phyloP scores from a whole-genome alignment of 2,888 invertebrate species.

The Adineta ricciae region DNA sequence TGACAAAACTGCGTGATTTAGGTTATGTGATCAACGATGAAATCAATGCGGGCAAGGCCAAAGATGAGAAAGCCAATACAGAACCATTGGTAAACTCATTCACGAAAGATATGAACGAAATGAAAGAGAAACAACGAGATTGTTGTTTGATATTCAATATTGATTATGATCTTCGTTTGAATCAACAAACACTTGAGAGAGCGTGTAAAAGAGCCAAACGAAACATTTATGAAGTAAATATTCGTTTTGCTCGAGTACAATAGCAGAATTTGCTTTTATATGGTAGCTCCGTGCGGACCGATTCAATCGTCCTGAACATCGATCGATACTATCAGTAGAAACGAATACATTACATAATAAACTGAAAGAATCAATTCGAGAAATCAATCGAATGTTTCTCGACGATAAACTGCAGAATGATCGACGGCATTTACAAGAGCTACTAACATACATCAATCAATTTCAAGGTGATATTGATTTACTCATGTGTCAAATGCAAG shows the following conservation, averaged over 20 bases:
- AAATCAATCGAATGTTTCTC: not conserved
- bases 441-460: slow-evolving; percentile 17
- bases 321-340: not conserved
- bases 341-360: not conserved
- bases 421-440: slow-evolving; percentile 11
- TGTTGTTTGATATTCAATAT: slow-evolving; percentile 13
- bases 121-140: not conserved
- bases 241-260: too few species aligned
- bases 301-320: slow-evolving; percentile 15
- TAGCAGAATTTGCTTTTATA: too few species aligned
- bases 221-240: not conserved
- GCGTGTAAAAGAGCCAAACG: slow-evolving; percentile 1
- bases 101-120: not conserved
- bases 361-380: not conserved
- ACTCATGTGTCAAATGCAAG: slow-evolving; percentile 6
- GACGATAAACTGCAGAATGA: not conserved
- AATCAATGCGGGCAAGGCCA: too few species aligned
- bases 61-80: not conserved
- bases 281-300: not conserved
- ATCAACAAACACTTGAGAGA: not conserved
- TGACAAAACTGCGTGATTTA: not conserved
- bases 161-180: not conserved
- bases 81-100: not conserved
- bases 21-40: not conserved
- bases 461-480: slow-evolving; percentile 7